Evolutionary conservation across 1,140 invertebrate genomes (phyloP).

Genomic region (Manduca sexta): DNA sequence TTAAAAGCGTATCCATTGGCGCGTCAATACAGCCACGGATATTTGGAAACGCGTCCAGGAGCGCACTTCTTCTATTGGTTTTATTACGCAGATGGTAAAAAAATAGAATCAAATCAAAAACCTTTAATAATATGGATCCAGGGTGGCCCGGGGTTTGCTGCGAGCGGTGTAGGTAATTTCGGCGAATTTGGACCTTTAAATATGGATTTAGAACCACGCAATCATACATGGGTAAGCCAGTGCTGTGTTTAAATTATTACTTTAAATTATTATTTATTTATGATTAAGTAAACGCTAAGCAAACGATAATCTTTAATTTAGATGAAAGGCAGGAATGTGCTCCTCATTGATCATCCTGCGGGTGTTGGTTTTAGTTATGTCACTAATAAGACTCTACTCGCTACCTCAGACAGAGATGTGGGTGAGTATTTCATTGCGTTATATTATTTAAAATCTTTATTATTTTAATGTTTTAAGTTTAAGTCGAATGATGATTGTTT

Average conservation of each 20-base stretch:
- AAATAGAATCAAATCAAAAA: slow-evolving; percentile 31
- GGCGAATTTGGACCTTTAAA: slow-evolving; percentile 55
- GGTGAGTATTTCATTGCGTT: slow-evolving; percentile 55
- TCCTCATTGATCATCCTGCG: slow-evolving; percentile 82
- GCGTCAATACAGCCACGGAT: slow-evolving; percentile 38
- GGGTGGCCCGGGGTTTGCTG: slow-evolving; percentile 57
- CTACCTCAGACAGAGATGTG: slow-evolving; percentile 77
- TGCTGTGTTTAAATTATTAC: background rate
- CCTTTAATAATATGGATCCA: slow-evolving; percentile 64
- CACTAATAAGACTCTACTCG: slow-evolving; percentile 65
- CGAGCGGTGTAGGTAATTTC: slow-evolving; percentile 53
- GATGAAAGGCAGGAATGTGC: slow-evolving; percentile 77
- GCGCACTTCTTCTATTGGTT: slow-evolving; percentile 59
- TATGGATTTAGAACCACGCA: slow-evolving; percentile 52
- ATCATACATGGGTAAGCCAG: slow-evolving; percentile 63
- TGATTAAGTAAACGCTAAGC: background rate
- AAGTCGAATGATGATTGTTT: slow-evolving; percentile 5
- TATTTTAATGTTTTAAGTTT: background rate
- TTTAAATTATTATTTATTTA: background rate
- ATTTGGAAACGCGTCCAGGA: slow-evolving; percentile 50
- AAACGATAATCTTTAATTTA: slow-evolving; percentile 30
- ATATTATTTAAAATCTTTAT: background rate
- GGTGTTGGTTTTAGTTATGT: slow-evolving; percentile 82
- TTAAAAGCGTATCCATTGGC: slow-evolving; percentile 27
- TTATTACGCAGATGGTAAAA: slow-evolving; percentile 52